A percentile compares a stretch with the other conserved stretches of the same genome.
Evolutionary conservation across 2,888 invertebrate species (phyloP).

Genomic region (Exocentrus adspersus): DNA sequence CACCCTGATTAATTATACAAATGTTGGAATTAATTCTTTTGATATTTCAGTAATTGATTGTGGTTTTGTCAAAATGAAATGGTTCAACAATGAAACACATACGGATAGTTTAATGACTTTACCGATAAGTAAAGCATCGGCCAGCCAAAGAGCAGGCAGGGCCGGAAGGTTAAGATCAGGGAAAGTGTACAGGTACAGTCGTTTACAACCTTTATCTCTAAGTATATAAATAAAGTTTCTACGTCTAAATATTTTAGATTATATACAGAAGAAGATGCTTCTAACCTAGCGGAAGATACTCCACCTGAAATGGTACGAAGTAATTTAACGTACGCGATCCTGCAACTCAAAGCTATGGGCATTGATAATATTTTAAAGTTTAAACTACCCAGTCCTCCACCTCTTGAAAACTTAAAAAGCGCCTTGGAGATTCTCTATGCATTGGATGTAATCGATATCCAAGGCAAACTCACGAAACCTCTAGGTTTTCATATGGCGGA

Average conservation of each 20-base stretch:
- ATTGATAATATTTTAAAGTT: conserved; percentile 92
- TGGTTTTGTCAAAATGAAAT: conserved; percentile 94
- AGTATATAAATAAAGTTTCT: not conserved
- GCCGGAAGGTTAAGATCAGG: conserved; percentile 88
- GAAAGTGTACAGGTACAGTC: conserved; percentile 77
- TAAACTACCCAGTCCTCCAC: conserved; percentile 92
- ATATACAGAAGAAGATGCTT: conserved; percentile 81
- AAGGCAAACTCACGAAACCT: conserved; percentile 80
- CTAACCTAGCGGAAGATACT: conserved; percentile 74
- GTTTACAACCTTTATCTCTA: not conserved
- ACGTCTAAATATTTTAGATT: conserved; percentile 66
- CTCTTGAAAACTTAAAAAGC: conserved; percentile 84
- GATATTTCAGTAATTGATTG: conserved; percentile 83
- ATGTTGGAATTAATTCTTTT: too few species aligned
- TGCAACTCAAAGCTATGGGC: conserved; percentile 94
- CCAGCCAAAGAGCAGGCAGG: conserved; percentile 91
- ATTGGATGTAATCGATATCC: conserved; percentile 79
- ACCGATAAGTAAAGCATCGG: conserved; percentile 87
- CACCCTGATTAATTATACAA: too few species aligned
- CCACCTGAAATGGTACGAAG: conserved; percentile 94
- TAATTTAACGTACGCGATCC: conserved; percentile 83
- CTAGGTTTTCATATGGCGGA: conserved; percentile 90
- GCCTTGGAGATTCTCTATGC: conserved; percentile 91
- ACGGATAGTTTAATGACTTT: conserved; percentile 86
- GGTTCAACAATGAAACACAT: conserved; percentile 85